phyloP scores from a whole-genome alignment of 2,113 vertebrate species.

The Prinia subflava region DNA sequence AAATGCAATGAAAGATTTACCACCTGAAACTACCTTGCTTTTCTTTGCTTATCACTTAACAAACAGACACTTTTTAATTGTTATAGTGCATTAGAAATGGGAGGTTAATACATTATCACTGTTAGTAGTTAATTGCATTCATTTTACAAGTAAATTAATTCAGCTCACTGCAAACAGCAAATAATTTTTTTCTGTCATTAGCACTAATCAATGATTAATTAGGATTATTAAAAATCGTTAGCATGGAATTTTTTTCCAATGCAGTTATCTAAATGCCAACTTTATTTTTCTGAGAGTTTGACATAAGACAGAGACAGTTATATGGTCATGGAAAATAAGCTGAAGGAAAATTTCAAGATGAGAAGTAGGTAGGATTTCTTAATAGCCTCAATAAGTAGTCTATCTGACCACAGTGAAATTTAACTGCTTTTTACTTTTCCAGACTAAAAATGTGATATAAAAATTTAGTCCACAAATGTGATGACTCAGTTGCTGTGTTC shows the following conservation, averaged over 20 bases:
- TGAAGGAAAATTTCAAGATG: conserved; percentile 30
- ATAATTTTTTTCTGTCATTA: conserved; percentile 20
- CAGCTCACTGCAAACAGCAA: conserved; percentile 17
- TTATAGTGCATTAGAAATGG: not conserved
- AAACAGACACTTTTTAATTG: not conserved
- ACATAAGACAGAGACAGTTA: not conserved
- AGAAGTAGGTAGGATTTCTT: conserved; percentile 16
- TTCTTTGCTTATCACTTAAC: not conserved
- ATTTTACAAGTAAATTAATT: conserved; percentile 30
- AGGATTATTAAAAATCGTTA: conserved; percentile 11
- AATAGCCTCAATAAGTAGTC: not conserved
- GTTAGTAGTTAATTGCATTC: not conserved
- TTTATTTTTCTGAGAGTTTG: conserved; percentile 11
- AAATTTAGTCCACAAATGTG: not conserved
- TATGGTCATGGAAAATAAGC: not conserved
- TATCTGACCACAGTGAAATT: not conserved
- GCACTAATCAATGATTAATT: conserved; percentile 12
- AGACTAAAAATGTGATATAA: conserved; percentile 19
- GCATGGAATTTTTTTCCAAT: not conserved
- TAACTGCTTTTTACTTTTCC: not conserved
- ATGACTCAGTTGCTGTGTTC: not conserved
- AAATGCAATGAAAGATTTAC: not conserved
- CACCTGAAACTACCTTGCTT: not conserved
- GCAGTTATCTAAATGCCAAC: not conserved
- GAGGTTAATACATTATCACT: not conserved